Evolutionary conservation across 1,140 invertebrate species (phyloP), one percentile per base, ranked within the genome.

Genomic region (Drosophila mojavensis): DNA sequence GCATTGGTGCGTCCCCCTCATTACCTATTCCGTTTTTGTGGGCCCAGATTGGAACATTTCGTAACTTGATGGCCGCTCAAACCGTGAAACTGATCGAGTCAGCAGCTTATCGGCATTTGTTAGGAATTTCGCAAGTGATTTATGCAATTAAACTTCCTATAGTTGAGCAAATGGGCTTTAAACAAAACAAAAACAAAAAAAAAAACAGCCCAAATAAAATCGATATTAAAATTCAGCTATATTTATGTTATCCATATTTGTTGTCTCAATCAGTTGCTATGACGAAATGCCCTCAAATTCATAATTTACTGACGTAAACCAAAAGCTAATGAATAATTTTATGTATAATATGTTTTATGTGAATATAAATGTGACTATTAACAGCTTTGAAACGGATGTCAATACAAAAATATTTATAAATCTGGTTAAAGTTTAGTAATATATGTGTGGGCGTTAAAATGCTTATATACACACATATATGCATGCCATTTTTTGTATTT

Each of bases 1-100:
- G 33, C 33, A 10, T 9, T 36, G 33, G 36, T 28, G 28, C 11
- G 24, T 3, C 13, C 36, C 36, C 17, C 63, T 67, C 70, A 73
- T 73, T 73, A 50, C 30, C 56, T 60, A 73, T 73, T 67, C 70
- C 50, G 70, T 67, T 74, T 69, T 10, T 56, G 43, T 17, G 62
- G 51, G 20, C 13, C 62, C 51, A 54, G 62, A 58, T 73, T 68
- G 64, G 36, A 67, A 54, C 64, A 51, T 54, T 60, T 66, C 26
- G 26, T 30, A 28, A 30, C 51, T 63, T 53, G 60, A 69, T 20
- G 39, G 48, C 39, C 24, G 17, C n/a, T 24, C 58, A 54, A 61
- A 68, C 45, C 30, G 20, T 28, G n/a, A 39, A 60, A 51, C 66
- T 69, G 70, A 68, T 67, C 64, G 41, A 68, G 56, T 73, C 15